A percentile compares a stretch with the other conserved stretches of the same genome.
These are phyloP conservation scores for Trigoniulus corallinus DNA, from an alignment of 1,140 invertebrate genomes.

Conservation along the genomic window DNA sequence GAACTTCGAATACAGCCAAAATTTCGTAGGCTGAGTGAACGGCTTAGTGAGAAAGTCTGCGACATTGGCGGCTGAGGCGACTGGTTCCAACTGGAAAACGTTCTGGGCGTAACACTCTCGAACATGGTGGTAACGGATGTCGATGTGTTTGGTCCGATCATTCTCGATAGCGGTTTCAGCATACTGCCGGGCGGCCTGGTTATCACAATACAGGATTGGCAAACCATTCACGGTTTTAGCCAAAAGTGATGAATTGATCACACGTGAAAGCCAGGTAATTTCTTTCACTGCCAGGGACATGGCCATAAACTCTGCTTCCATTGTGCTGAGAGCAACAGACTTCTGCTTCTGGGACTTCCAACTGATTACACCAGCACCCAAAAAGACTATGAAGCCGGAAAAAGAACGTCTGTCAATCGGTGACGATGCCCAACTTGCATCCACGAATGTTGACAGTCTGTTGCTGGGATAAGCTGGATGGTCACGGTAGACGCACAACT, in stretches of 20 bases:
- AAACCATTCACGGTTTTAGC: neutral
- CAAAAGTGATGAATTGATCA: neutral
- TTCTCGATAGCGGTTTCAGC: slow-evolving; percentile 5
- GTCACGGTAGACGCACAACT: neutral
- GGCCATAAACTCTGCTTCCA: slow-evolving; percentile 6
- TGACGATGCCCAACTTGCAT: neutral
- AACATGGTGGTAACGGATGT: slow-evolving; percentile 12
- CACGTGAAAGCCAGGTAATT: neutral
- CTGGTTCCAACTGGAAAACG: slow-evolving; percentile 1
- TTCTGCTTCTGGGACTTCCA: slow-evolving; percentile 1
- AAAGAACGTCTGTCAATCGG: neutral
- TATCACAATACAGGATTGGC: slow-evolving; percentile 4
- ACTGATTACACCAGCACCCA: neutral
- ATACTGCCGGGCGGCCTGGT: slow-evolving; percentile 10
- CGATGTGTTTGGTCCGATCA: slow-evolving; percentile 12
- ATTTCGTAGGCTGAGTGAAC: neutral
- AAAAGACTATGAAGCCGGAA: neutral
- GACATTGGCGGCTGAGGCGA: neutral
- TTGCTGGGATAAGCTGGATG: neutral
- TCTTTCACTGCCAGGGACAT: neutral
- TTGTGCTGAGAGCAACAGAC: slow-evolving; percentile 1
- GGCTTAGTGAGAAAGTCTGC: neutral
- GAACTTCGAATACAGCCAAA: neutral
- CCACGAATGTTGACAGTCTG: neutral
- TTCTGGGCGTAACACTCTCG: slow-evolving; percentile 3